Evolutionary conservation across 2,797 vertebrate species (phyloP).

Genomic region (Acanthurus lineatus): DNA sequence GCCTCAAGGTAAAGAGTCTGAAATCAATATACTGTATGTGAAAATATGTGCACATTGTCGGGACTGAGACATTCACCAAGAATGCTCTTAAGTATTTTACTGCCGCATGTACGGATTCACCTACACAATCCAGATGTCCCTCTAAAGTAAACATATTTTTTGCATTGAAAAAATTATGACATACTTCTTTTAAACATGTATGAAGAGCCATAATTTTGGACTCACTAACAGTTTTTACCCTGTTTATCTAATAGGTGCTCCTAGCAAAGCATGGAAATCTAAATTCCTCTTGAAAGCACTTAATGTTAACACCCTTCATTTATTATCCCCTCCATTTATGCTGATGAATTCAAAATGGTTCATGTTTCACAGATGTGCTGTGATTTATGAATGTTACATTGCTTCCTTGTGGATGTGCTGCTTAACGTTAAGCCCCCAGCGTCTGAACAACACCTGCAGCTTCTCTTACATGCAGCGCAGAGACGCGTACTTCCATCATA

Average conservation of each 20-base stretch:
- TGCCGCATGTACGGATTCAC: neutral
- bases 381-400: neutral
- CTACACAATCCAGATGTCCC: neutral
- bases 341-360: neutral
- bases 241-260: neutral
- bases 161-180: conserved; percentile 7
- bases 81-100: conserved; percentile 2
- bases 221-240: neutral
- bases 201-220: neutral
- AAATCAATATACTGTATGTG: conserved; percentile 6
- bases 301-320: neutral
- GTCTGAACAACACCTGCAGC: neutral
- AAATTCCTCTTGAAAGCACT: neutral
- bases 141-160: conserved; percentile 26
- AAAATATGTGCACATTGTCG: neutral
- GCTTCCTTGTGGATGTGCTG: neutral
- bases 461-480: neutral
- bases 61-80: neutral
- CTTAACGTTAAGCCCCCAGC: neutral
- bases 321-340: neutral
- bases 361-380: neutral
- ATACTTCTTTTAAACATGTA: neutral
- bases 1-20: neutral
- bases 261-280: neutral
- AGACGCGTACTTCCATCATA: neutral